Percentiles rank a stretch among this genome's conserved stretches.
Conservation (phyloP, 2,888 invertebrate species). For the Lepetodrilus schrolli region DNA sequence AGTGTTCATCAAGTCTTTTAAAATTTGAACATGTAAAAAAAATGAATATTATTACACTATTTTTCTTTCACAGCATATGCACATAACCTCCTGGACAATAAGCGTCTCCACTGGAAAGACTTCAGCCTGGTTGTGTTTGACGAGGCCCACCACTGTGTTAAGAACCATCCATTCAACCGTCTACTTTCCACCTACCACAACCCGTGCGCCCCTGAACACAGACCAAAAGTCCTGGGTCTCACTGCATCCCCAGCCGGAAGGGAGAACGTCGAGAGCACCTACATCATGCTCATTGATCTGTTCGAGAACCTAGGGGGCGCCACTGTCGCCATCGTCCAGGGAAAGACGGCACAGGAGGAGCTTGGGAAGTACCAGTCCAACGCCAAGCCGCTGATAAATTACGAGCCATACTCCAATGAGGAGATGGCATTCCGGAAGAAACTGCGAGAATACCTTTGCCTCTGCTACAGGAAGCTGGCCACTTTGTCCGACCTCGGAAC, state of each 20-base stretch:
- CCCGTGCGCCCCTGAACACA: constrained; percentile 6
- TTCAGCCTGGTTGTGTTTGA: constrained; percentile 68
- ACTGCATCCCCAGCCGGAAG: constrained; percentile 71
- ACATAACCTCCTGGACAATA: constrained; percentile 53
- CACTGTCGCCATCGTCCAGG: constrained; percentile 53
- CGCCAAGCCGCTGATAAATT: constrained; percentile 40
- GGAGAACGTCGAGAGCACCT: constrained; percentile 49
- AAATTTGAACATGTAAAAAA: too few species aligned
- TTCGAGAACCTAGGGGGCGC: constrained; percentile 58
- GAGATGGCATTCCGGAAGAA: constrained; percentile 48
- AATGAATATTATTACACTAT: too few species aligned
- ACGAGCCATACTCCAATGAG: constrained; percentile 42
- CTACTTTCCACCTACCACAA: constrained; percentile 54
- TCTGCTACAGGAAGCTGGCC: constrained; percentile 50
- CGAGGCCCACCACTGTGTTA: constrained; percentile 71
- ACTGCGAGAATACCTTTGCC: constrained; percentile 53
- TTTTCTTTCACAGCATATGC: constrained; percentile 59
- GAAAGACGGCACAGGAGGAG: constrained; percentile 34
- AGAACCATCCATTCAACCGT: constrained; percentile 64
- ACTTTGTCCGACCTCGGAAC: constrained; percentile 45
- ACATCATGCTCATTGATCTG: constrained; percentile 56
- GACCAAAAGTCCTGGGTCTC: constrained; percentile 66
- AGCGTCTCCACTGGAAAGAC: constrained; percentile 60
- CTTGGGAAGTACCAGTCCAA: constrained; percentile 56
- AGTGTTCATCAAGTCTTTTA: too few species aligned